Percentiles rank a stretch among this genome's conserved stretches.
Evolutionary conservation across 2,113 vertebrate species (phyloP).

Genomic region (Vombatus ursinus): DNA sequence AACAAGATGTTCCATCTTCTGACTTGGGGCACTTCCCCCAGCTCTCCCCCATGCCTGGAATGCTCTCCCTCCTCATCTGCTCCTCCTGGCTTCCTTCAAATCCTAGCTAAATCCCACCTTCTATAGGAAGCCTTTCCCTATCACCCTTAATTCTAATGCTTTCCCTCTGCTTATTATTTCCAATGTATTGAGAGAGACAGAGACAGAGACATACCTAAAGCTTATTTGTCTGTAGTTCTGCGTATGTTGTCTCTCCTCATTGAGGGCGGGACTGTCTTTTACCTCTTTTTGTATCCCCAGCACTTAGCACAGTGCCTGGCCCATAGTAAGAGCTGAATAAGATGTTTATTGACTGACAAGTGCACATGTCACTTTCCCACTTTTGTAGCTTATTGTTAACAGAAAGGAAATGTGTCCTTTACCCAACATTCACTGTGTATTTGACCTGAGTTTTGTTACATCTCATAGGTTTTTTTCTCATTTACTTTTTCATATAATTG

Average conservation of each 20-base stretch:
- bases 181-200: neutral
- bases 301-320: neutral
- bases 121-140: neutral
- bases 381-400: neutral
- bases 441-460: neutral
- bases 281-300: neutral
- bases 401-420: neutral
- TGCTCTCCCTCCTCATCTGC: neutral
- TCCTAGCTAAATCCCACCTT: neutral
- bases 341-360: neutral
- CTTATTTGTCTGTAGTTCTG: neutral
- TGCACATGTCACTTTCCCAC: neutral
- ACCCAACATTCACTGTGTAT: neutral
- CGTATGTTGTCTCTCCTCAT: neutral
- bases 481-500: neutral
- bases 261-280: neutral
- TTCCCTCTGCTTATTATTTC: neutral
- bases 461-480: neutral
- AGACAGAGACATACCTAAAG: neutral
- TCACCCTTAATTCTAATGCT: neutral
- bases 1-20: neutral
- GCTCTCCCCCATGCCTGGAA: neutral
- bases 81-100: neutral
- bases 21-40: neutral
- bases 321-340: neutral